Percentiles rank a stretch among this genome's conserved stretches.
Evolutionary conservation across 2,113 vertebrate species (phyloP).

Genomic region (Nycticryphes semicollaris): DNA sequence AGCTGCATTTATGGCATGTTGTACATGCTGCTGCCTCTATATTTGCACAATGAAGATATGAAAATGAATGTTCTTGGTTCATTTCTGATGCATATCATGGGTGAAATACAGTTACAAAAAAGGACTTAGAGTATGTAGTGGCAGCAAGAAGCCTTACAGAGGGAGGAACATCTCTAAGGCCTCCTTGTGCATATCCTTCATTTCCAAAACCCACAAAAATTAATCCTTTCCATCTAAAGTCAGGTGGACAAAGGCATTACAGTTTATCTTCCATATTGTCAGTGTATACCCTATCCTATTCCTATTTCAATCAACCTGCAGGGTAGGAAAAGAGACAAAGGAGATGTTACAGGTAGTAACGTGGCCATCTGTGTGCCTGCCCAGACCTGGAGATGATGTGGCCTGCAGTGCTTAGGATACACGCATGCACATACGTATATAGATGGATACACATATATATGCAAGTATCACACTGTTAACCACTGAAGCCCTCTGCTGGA

Average conservation of each 20-base stretch:
- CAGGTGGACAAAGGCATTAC: not conserved
- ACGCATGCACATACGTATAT: too few species aligned
- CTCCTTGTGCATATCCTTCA: not conserved
- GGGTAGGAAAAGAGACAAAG: not conserved
- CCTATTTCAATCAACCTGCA: not conserved
- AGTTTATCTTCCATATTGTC: not conserved
- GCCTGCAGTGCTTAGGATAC: not conserved
- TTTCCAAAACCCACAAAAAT: not conserved
- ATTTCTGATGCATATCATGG: not conserved
- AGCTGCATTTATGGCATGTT: not conserved
- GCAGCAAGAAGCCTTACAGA: not conserved
- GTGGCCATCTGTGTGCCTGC: not conserved
- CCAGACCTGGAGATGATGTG: not conserved
- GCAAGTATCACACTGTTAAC: not conserved
- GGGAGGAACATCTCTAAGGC: not conserved
- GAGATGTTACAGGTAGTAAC: not conserved
- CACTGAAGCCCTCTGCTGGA: conserved; percentile 9
- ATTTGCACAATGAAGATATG: not conserved
- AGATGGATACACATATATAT: not conserved
- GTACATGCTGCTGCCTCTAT: not conserved
- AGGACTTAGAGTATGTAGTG: not conserved
- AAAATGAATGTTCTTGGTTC: not conserved
- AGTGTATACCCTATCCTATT: not conserved
- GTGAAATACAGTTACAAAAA: not conserved
- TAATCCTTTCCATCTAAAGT: not conserved